Evolutionary conservation across 2,888 invertebrate species (phyloP).

Genomic region (Rotaria sp.): DNA sequence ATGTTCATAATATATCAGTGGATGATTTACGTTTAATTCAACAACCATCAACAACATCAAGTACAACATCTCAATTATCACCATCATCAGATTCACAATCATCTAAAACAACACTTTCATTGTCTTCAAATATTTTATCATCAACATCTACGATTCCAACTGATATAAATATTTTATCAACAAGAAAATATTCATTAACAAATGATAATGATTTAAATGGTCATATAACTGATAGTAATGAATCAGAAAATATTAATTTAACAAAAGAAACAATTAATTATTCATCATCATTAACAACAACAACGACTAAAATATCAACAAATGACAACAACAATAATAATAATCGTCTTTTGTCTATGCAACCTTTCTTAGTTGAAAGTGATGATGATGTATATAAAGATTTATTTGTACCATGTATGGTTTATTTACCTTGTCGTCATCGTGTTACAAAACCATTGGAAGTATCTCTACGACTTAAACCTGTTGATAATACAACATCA

Average conservation of each 20-base stretch:
- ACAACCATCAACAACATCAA: background rate
- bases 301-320: background rate
- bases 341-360: constrained; percentile 61
- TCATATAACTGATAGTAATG: constrained; percentile 19
- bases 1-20: constrained; percentile 47
- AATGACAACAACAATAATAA: background rate
- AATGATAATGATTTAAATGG: background rate
- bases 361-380: constrained; percentile 65
- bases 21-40: constrained; percentile 19
- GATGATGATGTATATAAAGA: constrained; percentile 45
- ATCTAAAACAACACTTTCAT: background rate
- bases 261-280: background rate
- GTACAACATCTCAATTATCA: background rate
- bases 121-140: background rate
- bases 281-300: background rate
- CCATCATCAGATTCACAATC: background rate
- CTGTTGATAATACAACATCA: background rate
- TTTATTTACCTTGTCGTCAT: constrained; percentile 78
- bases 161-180: background rate
- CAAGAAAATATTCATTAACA: background rate
- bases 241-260: background rate
- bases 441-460: constrained; percentile 38
- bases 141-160: background rate
- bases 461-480: constrained; percentile 6
- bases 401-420: constrained; percentile 78